Base-by-base conservation (phyloP, 2,888 invertebrate genomes). In the Ochropleura leucogaster region DNA sequence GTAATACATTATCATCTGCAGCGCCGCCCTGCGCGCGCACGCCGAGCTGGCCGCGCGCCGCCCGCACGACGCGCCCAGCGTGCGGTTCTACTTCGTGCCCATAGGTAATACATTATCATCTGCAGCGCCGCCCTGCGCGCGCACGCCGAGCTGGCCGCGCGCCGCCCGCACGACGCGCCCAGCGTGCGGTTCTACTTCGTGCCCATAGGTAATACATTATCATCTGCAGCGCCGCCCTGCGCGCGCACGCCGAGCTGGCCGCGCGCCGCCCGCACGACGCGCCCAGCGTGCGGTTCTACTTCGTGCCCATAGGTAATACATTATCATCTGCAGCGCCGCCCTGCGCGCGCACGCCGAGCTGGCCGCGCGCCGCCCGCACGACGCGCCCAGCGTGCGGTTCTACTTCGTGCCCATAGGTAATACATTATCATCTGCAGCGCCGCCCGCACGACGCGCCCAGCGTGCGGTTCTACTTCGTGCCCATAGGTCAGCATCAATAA, bases 201-300 rank as follows among this genome's bases (percentile, higher is more conserved):
- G n/a, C n/a, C n/a, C n/a, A n/a, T n/a, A n/a, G n/a, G n/a, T n/a
- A n/a, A n/a, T n/a, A n/a, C n/a, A n/a, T n/a, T n/a, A n/a, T n/a
- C n/a, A n/a, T n/a, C 87, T 97, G 98, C 77, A 98, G 99, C 90
- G 98, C 98, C 87, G 98, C 98, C 46, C 96, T 99, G 79, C 97
- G 99, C 67, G 98, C 99, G 81, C 99, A 99, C 95, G 98, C 99
- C 14, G 99, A 99, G 87, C 97, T 99, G 83, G 97, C 99, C 90
- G 98, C 99, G 77, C 97, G 98, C 77, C 98, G 98, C 88, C 98
- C 99, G 79, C 98, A 98, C 64, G 99, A 99, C 94, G 99, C 99
- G 98, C 98, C 98, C 85, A 97, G 97, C 85, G 98, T 98, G 93
- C 97, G 98, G 79, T 98, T 99, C 96, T 98, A 98, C 90, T 97